Evolutionary conservation across 2,888 invertebrate genomes (phyloP), one percentile per base, ranked within the genome.

Genomic region (Cephonodes hylas): DNA sequence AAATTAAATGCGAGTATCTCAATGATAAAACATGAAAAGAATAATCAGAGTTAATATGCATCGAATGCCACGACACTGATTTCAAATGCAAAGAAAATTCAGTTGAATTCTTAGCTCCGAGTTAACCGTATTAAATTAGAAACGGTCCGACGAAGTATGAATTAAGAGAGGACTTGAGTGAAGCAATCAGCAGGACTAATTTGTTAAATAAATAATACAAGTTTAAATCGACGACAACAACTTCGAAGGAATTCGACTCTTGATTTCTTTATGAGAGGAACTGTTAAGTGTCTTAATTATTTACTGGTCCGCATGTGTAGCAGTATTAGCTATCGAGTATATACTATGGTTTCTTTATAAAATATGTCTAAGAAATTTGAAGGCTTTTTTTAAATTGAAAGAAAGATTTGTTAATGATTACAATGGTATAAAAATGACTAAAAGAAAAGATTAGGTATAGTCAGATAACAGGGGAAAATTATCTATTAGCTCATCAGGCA

Each of bases 111-210:
- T 71, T 65, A 65, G 69, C 67, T 66, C 44, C 58, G 38, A 65
- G 65, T 58, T 72, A 73, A 69, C 68, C 25, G 63, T 64, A 71
- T 73, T 73, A 71, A 71, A 66, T 65, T 63, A 63, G 58, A 63
- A 62, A 56, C 65, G 59, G 65, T 57, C 64, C 23, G 25, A 8
- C 42, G 42, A 65, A 66, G 65, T 63, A 61, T 59, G 69, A 70
- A 70, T 70, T 64, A 70, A 66, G 27, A 27, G 64, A 60, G 61
- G 63, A 60, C 63, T 65, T 61, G 59, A 67, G 64, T 58, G 63
- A 62, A 70, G 70, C 66, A 70, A 61, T 61, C 44, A 56, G 42
- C 65, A 63, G 62, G 58, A 65, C 65, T 72, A 68, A 72, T 72
- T 69, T 67, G 60, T 66, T 63, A 69, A 70, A 70, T 71, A 73